Conservation (phyloP, 2,888 invertebrate species). For the Melipona beecheii region DNA sequence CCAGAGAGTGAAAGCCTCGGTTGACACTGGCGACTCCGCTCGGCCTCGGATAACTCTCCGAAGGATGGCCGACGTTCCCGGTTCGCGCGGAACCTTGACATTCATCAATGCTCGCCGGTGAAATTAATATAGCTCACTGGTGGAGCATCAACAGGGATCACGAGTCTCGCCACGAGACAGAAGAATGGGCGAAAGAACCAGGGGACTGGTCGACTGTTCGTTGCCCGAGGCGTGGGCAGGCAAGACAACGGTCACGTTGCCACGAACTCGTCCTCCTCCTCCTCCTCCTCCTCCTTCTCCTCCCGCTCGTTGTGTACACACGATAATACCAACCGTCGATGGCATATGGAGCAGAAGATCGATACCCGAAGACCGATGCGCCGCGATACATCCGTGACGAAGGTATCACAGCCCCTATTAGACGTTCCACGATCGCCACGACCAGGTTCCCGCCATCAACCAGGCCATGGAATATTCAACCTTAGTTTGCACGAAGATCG, state of each 20-base stretch:
- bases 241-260: constrained; percentile 64
- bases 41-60: neutral
- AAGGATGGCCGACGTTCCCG: constrained; percentile 1
- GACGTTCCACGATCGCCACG: constrained; percentile 57
- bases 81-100: constrained; percentile 56
- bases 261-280: constrained; percentile 40
- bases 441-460: constrained; percentile 16
- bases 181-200: constrained; percentile 48
- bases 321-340: constrained; percentile 56
- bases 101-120: constrained; percentile 68
- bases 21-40: constrained; percentile 65
- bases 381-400: constrained; percentile 66
- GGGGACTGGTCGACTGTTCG: constrained; percentile 34
- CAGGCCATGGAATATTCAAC: constrained; percentile 42
- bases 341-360: constrained; percentile 66
- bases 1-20: constrained; percentile 25
- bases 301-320: constrained; percentile 41
- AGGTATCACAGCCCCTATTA: constrained; percentile 65
- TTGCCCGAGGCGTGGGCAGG: constrained; percentile 67
- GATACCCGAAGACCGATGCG: constrained; percentile 59
- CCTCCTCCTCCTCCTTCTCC: no score
- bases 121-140: constrained; percentile 72
- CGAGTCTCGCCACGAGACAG: constrained; percentile 42
- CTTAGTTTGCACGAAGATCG: constrained; percentile 37
- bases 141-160: constrained; percentile 45